Evolutionary conservation across 1,140 invertebrate species (phyloP).

Genomic region (Acromyrmex heyeri): DNA sequence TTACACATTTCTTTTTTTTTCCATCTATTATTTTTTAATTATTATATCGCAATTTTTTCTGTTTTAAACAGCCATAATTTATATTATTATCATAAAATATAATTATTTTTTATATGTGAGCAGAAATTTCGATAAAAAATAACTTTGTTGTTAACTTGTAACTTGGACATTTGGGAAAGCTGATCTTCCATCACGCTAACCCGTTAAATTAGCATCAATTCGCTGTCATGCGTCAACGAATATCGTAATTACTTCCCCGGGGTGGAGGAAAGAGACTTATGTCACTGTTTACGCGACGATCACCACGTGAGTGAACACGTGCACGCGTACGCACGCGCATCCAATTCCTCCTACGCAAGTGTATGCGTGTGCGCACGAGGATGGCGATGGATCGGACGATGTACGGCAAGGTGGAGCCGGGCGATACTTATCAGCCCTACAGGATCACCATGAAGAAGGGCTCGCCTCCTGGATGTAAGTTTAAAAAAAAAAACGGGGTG

Average conservation of each 20-base stretch:
- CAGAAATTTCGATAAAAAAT: neutral
- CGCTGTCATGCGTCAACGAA: constrained; percentile 31
- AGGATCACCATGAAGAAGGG: constrained; percentile 93
- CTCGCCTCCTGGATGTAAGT: constrained; percentile 94
- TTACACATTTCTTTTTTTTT: neutral
- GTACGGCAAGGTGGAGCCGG: constrained; percentile 93
- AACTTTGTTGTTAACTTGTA: neutral
- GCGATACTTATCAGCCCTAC: constrained; percentile 92
- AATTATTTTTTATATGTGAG: neutral
- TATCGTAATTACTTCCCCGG: constrained; percentile 32
- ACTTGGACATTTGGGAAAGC: constrained; percentile 16
- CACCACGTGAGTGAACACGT: constrained; percentile 59
- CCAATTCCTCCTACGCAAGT: neutral
- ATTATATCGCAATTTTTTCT: neutral
- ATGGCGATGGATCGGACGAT: constrained; percentile 92
- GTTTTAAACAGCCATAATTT: neutral
- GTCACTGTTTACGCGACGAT: constrained; percentile 45
- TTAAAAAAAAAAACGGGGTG: neutral
- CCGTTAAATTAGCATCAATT: constrained; percentile 54
- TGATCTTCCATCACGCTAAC: constrained; percentile 20
- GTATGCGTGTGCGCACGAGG: neutral
- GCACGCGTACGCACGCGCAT: constrained; percentile 47
- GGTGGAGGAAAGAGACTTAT: constrained; percentile 14
- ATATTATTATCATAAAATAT: no score
- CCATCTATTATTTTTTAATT: neutral